Evolutionary conservation across 1,140 invertebrate species (phyloP), one percentile per base, ranked within the genome.

Genomic region (Lithobius niger): DNA sequence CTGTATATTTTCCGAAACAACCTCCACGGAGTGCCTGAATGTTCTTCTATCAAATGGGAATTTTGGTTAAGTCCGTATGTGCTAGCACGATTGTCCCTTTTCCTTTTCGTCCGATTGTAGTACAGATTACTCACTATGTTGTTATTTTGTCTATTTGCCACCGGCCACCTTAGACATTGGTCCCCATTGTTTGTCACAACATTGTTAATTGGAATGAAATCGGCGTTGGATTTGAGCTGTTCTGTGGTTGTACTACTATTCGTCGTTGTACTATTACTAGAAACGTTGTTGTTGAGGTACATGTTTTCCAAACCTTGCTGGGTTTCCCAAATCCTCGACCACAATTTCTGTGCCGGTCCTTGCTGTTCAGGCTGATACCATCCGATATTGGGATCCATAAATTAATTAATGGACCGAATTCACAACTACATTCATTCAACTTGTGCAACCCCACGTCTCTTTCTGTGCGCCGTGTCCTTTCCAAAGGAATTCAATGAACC

Each of bases 281-380:
- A 71, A 61, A 60, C 19, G 40, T 50, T 56, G 52, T 66, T 67
- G 70, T 78, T 79, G 59, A 80, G 68, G 68, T 81, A 79, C 77
- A 81, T 78, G 73, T 76, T 80, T 69, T 81, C 77, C 69, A 79
- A 69, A 62, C 79, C 76, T 64, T 76, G 74, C 74, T 86, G 80
- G 63, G 83, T 81, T 73, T 90, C 85, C 88, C 88, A 94, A 74
- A 94, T 85, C 71, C 84, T 82, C 73, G 83, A 80, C 90, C 90
- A 94, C 76, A 92, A 79, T 68, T 84, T 79, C 77, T 90, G 86
- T 65, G 90, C 88, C 75, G 87, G 87, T 74, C 91, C 91, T 77
- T 87, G 82, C 78, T 96, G 91, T 81, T 96, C 92, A 71, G 89
- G 88, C 80, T 92, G 89, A 81, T 85, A 90, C 88, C 89, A 94